Evolutionary conservation across 2,888 invertebrate species (phyloP), one percentile per base, ranked within the genome.

Genomic region (Dicyrtoma fusca): DNA sequence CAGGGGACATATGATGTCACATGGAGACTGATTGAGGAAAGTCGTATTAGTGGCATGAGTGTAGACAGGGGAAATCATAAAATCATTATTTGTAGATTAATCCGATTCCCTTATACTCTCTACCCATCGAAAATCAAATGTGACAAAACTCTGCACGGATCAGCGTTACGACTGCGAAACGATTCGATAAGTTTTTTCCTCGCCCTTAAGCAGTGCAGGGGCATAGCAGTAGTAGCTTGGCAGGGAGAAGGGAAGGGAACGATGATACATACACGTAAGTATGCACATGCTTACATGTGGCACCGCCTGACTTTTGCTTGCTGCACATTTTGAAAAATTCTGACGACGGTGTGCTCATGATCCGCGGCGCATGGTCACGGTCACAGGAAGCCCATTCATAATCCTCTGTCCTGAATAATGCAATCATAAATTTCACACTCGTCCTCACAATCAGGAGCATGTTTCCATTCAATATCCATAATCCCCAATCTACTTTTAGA

Each of bases 21-120:
- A 23, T 4, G 25, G 14, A 26, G 17, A 34, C 44, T 68, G 34
- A 57, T 68, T 68, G 68, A 68, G 68, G 23, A 59, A 57, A 68
- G 68, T 57, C 26, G 68, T 45, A 68, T 57, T 57, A 68, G 57
- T 45, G 68, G 57, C 45, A 68, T 25, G 59, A 42, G 57, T 42
- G 42, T 21, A 13, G 68, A 44, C n/a, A 6, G 34, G 57, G 68
- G 44, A 68, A 68, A 68, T 68, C 68, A 59, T 68, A 59, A 55
- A 68, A 68, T 68, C 57, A 68, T 68, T 68, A 68, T 68, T 68
- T 68, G 45, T 59, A 68, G 68, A 68, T 68, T 68, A 68, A 68
- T 68, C 68, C 45, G 57, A 68, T 68, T 68, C 68, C 59, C 34
- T 68, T 25, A 34, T 34, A 34, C 34, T 34, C 34, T 34, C 34